Conservation (phyloP, 1,140 invertebrate genomes). For the Archegozetes longisetosus region DNA sequence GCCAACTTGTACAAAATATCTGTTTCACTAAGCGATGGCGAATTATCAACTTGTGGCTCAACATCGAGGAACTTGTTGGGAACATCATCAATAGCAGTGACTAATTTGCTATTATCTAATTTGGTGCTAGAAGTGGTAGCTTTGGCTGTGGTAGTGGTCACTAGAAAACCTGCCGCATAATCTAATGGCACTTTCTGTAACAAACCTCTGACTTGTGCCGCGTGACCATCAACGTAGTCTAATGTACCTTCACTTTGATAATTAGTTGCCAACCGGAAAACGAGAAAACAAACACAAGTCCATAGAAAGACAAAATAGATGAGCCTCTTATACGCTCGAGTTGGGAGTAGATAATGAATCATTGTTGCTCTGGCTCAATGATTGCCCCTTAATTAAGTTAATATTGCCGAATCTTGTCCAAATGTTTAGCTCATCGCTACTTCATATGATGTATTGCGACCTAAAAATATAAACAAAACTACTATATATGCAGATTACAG, state of each 20-base stretch:
- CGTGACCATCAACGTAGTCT: constrained; percentile 1
- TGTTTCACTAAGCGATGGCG: constrained; percentile 49
- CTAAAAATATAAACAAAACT: not conserved
- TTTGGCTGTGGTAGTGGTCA: constrained; percentile 14
- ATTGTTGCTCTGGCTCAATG: too few relatives aligned
- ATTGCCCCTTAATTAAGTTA: too few relatives aligned
- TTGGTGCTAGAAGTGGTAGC: constrained; percentile 16
- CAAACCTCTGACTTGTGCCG: constrained; percentile 19
- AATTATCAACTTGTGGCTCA: constrained; percentile 45
- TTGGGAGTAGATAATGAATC: constrained; percentile 17
- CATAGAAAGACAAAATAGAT: constrained; percentile 25
- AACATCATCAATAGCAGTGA: constrained; percentile 19
- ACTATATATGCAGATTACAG: too few relatives aligned
- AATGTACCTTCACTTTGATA: constrained; percentile 1
- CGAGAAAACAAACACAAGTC: constrained; percentile 28
- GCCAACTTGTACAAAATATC: constrained; percentile 49
- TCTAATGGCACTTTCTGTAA: constrained; percentile 23
- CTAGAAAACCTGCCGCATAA: not conserved
- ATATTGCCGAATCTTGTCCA: too few relatives aligned
- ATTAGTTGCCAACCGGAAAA: constrained; percentile 22
- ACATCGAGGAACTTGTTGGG: constrained; percentile 25
- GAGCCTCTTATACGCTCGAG: constrained; percentile 21
- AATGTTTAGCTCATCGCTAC: too few relatives aligned
- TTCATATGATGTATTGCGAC: too few relatives aligned
- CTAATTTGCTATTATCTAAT: not conserved